phyloP scores from a whole-genome alignment of 1,140 invertebrate genomes.

The Metopolophium dirhodum region DNA sequence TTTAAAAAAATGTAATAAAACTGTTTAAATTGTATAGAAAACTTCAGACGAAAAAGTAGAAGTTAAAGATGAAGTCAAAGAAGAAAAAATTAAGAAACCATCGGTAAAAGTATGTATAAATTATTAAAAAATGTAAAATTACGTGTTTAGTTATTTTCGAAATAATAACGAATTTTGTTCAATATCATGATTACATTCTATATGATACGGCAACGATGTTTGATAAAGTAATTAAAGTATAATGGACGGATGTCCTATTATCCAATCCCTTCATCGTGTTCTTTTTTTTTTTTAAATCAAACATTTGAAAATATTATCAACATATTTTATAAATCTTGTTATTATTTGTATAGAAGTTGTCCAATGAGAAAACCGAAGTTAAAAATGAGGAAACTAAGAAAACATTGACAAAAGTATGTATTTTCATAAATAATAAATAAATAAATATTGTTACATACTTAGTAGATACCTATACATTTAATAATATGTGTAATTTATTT shows the following conservation, averaged over 20 bases:
- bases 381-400: neutral
- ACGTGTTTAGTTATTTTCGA: neutral
- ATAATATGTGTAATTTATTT: too few relatives aligned
- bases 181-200: neutral
- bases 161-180: neutral
- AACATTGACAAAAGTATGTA: neutral
- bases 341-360: neutral
- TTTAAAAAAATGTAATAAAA: neutral
- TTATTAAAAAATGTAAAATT: neutral
- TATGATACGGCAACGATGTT: neutral
- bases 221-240: neutral
- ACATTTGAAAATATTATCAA: neutral
- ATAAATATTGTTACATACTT: neutral
- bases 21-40: neutral
- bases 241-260: neutral
- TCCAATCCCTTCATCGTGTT: neutral
- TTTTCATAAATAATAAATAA: neutral
- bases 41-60: neutral
- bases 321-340: neutral
- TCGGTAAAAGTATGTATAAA: conserved; percentile 1
- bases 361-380: neutral
- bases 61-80: neutral
- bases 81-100: neutral
- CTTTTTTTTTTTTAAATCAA: neutral
- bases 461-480: too few relatives aligned